Evolutionary conservation across 1,140 invertebrate genomes (phyloP), one percentile per base, ranked within the genome.

Genomic region (Cecropterus lyciades): DNA sequence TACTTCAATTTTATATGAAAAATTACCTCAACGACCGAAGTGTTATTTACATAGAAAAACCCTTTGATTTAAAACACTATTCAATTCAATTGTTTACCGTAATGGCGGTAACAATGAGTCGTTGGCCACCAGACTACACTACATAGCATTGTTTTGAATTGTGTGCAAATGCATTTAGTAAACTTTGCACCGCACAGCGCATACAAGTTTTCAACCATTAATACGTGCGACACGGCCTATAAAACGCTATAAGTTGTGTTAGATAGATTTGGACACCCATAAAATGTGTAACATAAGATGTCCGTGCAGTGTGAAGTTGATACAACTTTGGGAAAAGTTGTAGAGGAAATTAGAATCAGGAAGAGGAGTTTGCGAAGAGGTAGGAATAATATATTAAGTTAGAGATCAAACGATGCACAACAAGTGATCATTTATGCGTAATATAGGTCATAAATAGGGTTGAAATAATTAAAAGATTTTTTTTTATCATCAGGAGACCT

Each of bases 21-120:
- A 20, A 2, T 20, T 3, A 8, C 27, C 0, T 0, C 0, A 30
- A 11, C 33, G n/a, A n/a, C 33, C 33, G n/a, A 11, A 37, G 11
- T 37, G 33, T 3, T 37, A 37, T 37, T 37, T 37, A 37, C 9
- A 33, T 4, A 33, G 30, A 7, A 43, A 13, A 24, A 16, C 1
- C 3, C 4, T 45, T 24, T 27, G 53, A 56, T 56, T 20, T n/a
- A 43, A 17, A 56, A 56, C 16, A 43, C 37, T 13, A 57, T 57
- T 57, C 16, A 57, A 57, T 45, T 43, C 55, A 24, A 78, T 78
- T 78, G 75, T 75, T 72, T 75, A 67, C 72, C 72, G 68, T 78
- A 65, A 40, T 46, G 42, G 69, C 43, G 57, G 57, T 46, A 77
- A 78, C 75, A 78, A 78, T 78, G 68, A 69, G 40, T 69, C 67